Evolutionary conservation across 2,888 invertebrate species (phyloP), one percentile per base, ranked within the genome.

Genomic region (Ichneumoninae sp.): DNA sequence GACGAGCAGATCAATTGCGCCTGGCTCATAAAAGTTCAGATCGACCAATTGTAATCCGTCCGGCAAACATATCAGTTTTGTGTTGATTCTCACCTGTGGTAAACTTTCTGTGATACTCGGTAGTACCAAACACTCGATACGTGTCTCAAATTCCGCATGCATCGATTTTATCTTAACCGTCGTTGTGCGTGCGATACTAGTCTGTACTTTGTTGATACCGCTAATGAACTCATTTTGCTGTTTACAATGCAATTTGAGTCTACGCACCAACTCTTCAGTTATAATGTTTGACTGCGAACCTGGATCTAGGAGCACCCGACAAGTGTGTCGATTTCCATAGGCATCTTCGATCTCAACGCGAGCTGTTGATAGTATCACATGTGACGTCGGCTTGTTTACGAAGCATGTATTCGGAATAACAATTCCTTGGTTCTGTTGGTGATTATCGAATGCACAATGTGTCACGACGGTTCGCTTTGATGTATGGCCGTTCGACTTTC

Each of bases 291-390:
- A 77, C 36, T 79, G 79, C 6, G 83, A 83, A 0, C 85, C 83
- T 13, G 81, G 77, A 33, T 86, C 85, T 13, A 86, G 66, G n/a
- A 86, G 54, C 1, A 68, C 81, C 30, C 86, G 62, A 60, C 83
- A 83, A 36, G 13, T 33, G 13, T 78, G 40, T 0, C 16, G 54
- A 54, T 72, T 16, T 13, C 78, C 72, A 26, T 79, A 19, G 4
- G 50, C 60, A 40, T 80, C 80, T 3, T 68, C 60, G 16, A 80
- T 33, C 13, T 76, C 22, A 3, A 83, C 47, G 13, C 66, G 33
- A 8, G 62, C 74, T 44, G 74, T 60, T 10, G 83, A 83, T n/a
- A 83, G 54, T 26, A 83, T 60, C 16, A 79, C 69, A 0, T 44
- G 68, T 22, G 74, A 60, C 0, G 36, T 60, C 50, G 68, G 54